Evolutionary conservation across 2,113 vertebrate species (phyloP), one percentile per base, ranked within the genome.

Genomic region (Circaetus gallicus): DNA sequence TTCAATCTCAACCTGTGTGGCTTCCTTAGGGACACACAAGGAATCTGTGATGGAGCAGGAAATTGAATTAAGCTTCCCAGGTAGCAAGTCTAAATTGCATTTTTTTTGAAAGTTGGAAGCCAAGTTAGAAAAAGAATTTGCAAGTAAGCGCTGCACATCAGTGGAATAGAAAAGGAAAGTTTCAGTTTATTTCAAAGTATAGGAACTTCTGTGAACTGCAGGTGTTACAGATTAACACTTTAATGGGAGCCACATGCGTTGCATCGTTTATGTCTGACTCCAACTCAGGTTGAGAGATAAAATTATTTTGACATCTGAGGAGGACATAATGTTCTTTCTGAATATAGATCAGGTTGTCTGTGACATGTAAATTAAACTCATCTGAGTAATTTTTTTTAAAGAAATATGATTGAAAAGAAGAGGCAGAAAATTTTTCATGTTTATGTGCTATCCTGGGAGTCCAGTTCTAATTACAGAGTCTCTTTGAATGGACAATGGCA

Each of bases 221-320:
- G 94, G 77, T 96, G 92, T 76, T 93, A 87, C 43, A 93, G 76
- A 87, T 95, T 72, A 97, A 92, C 86, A 66, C 78, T 90, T 91
- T 90, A 92, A 86, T 91, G 42, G 83, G 80, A 93, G n/a, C 49
- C 59, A 65, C 80, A 70, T 28, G 34, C 49, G 29, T 71, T 82
- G 95, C 85, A 92, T 94, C 53, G 36, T 82, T 95, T 90, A 94
- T 73, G 32, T 81, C 61, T 93, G 70, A 86, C 61, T 95, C 40
- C 15, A 49, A 16, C 8, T 76, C 26, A 61, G 42, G 34, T 28
- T 81, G 72, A 89, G 62, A 82, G 49, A 67, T 11, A 71, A 93
- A 94, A 90, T 88, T 96, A 74, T 96, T 95, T 96, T 92, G 86
- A 91, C 83, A 92, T 76, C 61, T 43, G 47, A 90, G 42, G 53